Percentiles rank a stretch among this genome's conserved stretches.
Conservation (phyloP, 2,797 vertebrate genomes). For the Salmo trutta region DNA sequence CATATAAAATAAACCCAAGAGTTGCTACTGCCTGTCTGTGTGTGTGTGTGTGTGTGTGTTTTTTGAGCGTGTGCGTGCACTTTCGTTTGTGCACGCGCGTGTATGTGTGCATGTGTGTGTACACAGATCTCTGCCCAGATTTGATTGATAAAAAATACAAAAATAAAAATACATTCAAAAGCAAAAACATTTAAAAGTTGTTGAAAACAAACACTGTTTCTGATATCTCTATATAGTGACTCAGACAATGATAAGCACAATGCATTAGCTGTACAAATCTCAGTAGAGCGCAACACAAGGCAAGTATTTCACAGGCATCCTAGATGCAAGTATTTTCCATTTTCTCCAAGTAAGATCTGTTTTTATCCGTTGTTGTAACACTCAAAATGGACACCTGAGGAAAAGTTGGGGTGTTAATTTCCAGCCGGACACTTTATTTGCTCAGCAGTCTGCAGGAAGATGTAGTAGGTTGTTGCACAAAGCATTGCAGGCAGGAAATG, state of each 20-base stretch:
- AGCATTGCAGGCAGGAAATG: constrained; percentile 99
- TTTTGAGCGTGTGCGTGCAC: constrained; percentile 19
- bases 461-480: constrained; percentile 96
- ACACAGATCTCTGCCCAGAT: neutral
- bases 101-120: constrained; percentile 1
- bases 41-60: constrained; percentile 4
- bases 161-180: neutral
- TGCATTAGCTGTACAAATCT: neutral
- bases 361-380: constrained; percentile 46
- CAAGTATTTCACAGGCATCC: neutral
- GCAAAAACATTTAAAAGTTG: neutral
- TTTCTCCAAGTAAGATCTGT: neutral
- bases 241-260: neutral
- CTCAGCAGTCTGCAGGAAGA: constrained; percentile 89
- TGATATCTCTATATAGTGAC: too few relatives aligned
- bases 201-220: too few relatives aligned
- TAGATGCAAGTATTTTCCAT: neutral
- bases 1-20: constrained; percentile 84
- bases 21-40: constrained; percentile 85
- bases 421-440: constrained; percentile 83
- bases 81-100: too few relatives aligned
- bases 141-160: neutral
- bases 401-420: constrained; percentile 85
- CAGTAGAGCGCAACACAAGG: neutral
- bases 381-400: constrained; percentile 74